Conservation (phyloP, 2,797 vertebrate genomes). For the Paratrypauchen microcephalus region DNA sequence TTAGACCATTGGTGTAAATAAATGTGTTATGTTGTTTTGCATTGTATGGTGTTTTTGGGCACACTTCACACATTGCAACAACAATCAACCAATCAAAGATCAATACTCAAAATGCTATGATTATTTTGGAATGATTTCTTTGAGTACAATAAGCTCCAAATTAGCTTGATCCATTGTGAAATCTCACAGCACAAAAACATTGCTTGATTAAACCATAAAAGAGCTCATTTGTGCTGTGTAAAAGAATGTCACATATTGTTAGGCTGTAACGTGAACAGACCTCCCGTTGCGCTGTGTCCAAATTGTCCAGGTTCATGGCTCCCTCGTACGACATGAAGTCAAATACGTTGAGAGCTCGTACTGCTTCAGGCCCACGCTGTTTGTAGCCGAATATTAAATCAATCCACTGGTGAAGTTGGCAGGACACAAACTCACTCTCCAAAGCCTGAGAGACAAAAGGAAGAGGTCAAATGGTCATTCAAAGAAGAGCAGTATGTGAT, state of each 20-base stretch:
- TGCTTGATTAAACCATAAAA: background rate
- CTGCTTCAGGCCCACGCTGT: constrained; percentile 94
- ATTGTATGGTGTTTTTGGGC: background rate
- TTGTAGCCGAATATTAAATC: constrained; percentile 99
- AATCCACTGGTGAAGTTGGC: constrained; percentile 94
- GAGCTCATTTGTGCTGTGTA: constrained; percentile 4
- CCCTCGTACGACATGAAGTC: constrained; percentile 95
- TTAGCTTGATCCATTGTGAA: background rate
- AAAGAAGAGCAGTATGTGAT: background rate
- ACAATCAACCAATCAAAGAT: background rate
- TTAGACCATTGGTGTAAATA: background rate
- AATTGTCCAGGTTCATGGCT: constrained; percentile 88
- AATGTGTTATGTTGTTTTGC: background rate
- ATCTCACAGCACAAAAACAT: background rate
- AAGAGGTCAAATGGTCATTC: background rate
- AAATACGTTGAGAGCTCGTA: constrained; percentile 93
- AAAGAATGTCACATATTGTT: constrained; percentile 2
- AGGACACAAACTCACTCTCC: constrained; percentile 97
- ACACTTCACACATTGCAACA: background rate
- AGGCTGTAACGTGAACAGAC: constrained; percentile 69
- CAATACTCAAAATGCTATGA: background rate
- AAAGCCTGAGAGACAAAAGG: constrained; percentile 78
- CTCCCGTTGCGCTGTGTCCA: constrained; percentile 89
- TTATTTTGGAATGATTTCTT: background rate
- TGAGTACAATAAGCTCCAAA: background rate